These are phyloP conservation scores for Drosophila pullipes DNA, from an alignment of 2,888 invertebrate species.

Conservation along the genomic window DNA sequence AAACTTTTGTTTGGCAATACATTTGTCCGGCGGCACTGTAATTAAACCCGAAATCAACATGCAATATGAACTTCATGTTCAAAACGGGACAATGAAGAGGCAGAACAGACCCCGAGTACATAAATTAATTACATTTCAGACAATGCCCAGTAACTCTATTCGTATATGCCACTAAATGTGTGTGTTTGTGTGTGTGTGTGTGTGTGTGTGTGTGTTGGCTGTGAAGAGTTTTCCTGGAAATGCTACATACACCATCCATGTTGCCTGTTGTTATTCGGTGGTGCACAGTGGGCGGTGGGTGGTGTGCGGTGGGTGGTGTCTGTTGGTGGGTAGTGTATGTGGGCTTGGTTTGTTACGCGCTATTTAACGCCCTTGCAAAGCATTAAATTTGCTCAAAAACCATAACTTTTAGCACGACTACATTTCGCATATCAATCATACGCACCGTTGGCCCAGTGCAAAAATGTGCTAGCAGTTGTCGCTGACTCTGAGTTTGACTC, in stretches of 20 bases:
- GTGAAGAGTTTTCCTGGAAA: neutral
- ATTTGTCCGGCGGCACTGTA: conserved; percentile 23
- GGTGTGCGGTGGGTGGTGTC: neutral
- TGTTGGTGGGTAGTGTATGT: neutral
- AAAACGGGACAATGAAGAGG: conserved; percentile 19
- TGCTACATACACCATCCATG: conserved; percentile 2
- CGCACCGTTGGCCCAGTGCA: conserved; percentile 54
- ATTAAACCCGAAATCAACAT: conserved; percentile 18
- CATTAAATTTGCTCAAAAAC: conserved; percentile 30
- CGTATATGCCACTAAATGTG: neutral
- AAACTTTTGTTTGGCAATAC: conserved; percentile 27
- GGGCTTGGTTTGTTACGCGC: conserved; percentile 14
- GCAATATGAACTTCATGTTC: conserved; percentile 11
- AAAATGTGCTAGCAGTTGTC: conserved; percentile 30
- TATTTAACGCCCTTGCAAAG: conserved; percentile 38
- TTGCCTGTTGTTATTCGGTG: neutral
- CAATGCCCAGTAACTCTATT: conserved; percentile 1
- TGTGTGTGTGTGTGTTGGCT: neutral
- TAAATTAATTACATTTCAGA: conserved; percentile 40
- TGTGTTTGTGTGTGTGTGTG: neutral
- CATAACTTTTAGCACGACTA: conserved; percentile 19
- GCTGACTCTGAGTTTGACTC: conserved; percentile 30
- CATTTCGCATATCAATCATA: conserved; percentile 68
- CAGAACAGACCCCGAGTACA: conserved; percentile 6
- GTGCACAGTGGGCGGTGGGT: neutral